phyloP scores from a whole-genome alignment of 2,888 invertebrate genomes.

The Amphipoea lucens region DNA sequence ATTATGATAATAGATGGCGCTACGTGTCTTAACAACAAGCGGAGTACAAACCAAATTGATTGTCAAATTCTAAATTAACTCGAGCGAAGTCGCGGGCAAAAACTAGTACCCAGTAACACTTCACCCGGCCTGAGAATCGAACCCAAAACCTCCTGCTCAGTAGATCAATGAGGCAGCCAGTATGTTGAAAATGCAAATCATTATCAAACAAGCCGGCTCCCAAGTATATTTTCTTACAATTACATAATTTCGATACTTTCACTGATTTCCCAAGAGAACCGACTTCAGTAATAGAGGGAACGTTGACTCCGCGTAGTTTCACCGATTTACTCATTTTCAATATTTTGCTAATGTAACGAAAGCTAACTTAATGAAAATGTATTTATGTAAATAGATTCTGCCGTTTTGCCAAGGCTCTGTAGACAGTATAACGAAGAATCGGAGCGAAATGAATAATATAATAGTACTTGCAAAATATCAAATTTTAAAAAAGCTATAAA shows the following conservation, averaged over 20 bases:
- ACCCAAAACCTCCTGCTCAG: neutral
- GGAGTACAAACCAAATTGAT: too few relatives aligned
- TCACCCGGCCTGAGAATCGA: neutral
- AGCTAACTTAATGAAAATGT: conserved; percentile 32
- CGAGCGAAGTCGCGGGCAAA: too few relatives aligned
- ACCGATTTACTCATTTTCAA: conserved; percentile 55
- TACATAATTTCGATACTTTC: conserved; percentile 43
- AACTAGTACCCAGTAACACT: neutral
- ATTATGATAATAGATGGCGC: too few relatives aligned
- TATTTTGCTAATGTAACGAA: conserved; percentile 46
- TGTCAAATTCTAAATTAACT: too few relatives aligned
- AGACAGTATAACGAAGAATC: neutral
- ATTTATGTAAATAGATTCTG: conserved; percentile 47
- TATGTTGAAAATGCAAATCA: neutral
- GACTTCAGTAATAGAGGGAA: conserved; percentile 28
- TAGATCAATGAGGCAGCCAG: neutral
- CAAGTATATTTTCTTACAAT: conserved; percentile 31
- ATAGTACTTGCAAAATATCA: neutral
- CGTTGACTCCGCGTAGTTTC: conserved; percentile 28
- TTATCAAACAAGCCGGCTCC: neutral
- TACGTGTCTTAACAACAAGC: too few relatives aligned
- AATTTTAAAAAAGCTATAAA: neutral
- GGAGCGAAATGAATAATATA: neutral
- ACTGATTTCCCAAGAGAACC: conserved; percentile 51
- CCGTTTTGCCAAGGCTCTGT: neutral